Evolutionary conservation across 2,113 vertebrate species (phyloP).

Genomic region (Microcebus jonahi): DNA sequence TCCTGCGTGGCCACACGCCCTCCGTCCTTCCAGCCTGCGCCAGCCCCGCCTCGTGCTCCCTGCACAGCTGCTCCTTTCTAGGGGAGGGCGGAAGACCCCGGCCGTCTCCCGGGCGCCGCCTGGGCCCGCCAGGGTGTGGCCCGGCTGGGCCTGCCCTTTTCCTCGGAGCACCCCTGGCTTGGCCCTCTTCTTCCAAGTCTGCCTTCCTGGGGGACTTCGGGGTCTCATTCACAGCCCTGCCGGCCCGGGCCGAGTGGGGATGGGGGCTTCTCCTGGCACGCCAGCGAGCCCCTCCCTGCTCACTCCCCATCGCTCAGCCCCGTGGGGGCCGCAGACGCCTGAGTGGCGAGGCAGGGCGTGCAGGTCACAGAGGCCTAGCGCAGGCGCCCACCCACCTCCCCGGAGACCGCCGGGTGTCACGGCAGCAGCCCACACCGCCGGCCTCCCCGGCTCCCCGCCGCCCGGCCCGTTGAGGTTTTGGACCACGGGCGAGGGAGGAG

Average conservation of each 20-base stretch:
- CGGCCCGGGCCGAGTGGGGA: neutral
- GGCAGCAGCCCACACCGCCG: neutral
- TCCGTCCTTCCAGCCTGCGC: neutral
- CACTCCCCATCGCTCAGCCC: neutral
- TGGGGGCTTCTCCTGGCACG: fast-evolving
- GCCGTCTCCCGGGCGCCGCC: neutral
- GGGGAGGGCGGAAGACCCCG: neutral
- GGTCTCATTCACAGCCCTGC: neutral
- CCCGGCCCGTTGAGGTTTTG: neutral
- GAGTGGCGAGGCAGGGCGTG: neutral
- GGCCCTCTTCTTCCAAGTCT: neutral
- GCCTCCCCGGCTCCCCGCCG: neutral
- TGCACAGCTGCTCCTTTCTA: too few species aligned
- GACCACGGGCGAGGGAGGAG: fast-evolving
- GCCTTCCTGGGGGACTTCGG: neutral
- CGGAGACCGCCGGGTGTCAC: too few species aligned
- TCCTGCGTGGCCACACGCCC: fast-evolving
- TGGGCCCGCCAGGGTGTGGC: neutral
- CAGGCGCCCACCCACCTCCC: fast-evolving
- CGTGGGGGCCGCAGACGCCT: neutral
- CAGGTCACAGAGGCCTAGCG: fast-evolving
- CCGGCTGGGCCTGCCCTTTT: neutral
- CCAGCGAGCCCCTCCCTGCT: neutral
- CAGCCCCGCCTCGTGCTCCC: too few species aligned
- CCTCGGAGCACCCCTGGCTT: too few species aligned